These are phyloP conservation scores for Diplolepis rosae DNA, from an alignment of 2,888 invertebrate species.

Conservation along the genomic window DNA sequence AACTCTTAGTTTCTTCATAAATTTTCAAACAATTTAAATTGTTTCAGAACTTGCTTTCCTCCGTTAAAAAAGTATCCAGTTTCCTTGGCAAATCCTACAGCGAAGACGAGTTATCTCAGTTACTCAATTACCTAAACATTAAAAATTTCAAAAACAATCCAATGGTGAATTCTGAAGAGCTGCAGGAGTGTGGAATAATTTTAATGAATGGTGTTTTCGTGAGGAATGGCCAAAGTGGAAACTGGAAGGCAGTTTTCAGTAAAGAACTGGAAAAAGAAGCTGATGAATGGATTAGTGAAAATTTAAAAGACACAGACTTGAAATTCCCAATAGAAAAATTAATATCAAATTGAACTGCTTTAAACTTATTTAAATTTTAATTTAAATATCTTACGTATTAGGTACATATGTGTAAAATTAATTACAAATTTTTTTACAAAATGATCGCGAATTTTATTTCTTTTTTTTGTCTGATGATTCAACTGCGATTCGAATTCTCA, in stretches of 20 bases:
- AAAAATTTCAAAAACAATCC: constrained; percentile 88
- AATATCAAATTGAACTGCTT: background rate
- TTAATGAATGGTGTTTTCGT: constrained; percentile 80
- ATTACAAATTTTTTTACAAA: background rate
- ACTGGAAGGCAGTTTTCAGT: constrained; percentile 84
- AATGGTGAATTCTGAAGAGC: constrained; percentile 83
- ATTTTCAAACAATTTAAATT: constrained; percentile 15
- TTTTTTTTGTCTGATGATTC: background rate
- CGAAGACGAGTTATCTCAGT: constrained; percentile 76
- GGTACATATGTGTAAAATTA: background rate
- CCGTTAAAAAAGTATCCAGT: constrained; percentile 77
- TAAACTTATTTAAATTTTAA: no score
- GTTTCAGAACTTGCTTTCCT: constrained; percentile 78
- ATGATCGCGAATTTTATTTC: background rate
- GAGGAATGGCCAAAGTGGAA: constrained; percentile 80
- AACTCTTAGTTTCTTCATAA: background rate
- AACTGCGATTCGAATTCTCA: constrained; percentile 57
- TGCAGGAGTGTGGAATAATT: constrained; percentile 79
- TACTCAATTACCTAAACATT: constrained; percentile 85
- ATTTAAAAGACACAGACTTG: constrained; percentile 78
- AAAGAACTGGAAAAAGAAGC: constrained; percentile 80
- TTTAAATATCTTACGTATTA: background rate
- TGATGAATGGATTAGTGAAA: constrained; percentile 81
- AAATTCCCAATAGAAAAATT: constrained; percentile 74
- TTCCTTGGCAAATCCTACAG: constrained; percentile 79